Percentiles rank a stretch among this genome's conserved stretches.
These are phyloP conservation scores for Xenopus petersii DNA, from an alignment of 2,797 vertebrate species.

Conservation along the genomic window DNA sequence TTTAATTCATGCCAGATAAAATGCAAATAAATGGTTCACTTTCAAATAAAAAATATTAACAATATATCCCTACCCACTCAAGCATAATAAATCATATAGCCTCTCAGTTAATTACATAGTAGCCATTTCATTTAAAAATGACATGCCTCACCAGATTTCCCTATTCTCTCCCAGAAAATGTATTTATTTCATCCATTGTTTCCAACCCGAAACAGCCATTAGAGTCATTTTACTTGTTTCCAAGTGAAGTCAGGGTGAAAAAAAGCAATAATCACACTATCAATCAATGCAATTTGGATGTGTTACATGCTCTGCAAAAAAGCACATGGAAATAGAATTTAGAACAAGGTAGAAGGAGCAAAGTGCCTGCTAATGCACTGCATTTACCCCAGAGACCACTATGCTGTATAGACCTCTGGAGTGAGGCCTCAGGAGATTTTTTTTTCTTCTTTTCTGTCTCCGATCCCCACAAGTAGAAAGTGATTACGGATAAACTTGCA, in stretches of 20 bases:
- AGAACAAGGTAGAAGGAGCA: background rate
- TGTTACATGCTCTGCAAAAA: slow-evolving; percentile 14
- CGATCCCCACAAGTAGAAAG: too few species aligned
- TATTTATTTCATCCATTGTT: slow-evolving; percentile 63
- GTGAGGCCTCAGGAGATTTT: too few species aligned
- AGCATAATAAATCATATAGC: background rate
- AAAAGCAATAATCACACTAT: slow-evolving; percentile 68
- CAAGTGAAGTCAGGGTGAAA: slow-evolving; percentile 64
- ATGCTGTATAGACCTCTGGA: background rate
- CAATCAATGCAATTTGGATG: slow-evolving; percentile 43
- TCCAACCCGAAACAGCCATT: slow-evolving; percentile 57
- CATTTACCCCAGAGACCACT: background rate
- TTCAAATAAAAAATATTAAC: too few species aligned
- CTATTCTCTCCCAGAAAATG: slow-evolving; percentile 21
- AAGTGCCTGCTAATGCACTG: background rate
- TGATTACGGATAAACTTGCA: too few species aligned
- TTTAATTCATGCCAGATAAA: too few species aligned
- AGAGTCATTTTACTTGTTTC: slow-evolving; percentile 61
- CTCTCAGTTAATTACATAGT: slow-evolving; percentile 17
- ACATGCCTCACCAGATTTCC: slow-evolving; percentile 4
- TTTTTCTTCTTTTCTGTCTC: too few species aligned
- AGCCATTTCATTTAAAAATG: slow-evolving; percentile 56
- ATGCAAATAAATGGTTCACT: too few species aligned
- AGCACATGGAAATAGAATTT: slow-evolving; percentile 7
- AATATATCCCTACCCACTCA: slow-evolving; percentile 4